Conservation (phyloP, 2,888 invertebrate species). For the Chymomyza fuscimana region DNA sequence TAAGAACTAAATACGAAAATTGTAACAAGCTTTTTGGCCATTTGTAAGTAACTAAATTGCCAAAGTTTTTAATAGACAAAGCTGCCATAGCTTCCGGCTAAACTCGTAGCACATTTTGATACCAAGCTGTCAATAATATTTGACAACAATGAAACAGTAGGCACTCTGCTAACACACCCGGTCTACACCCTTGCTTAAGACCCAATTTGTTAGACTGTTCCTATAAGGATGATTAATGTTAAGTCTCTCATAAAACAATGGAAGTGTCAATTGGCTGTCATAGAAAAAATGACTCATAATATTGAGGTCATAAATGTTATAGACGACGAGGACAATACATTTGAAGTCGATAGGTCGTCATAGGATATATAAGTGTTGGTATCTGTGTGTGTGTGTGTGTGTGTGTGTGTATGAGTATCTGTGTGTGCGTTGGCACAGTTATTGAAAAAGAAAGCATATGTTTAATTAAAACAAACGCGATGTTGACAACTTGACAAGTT, state of each 20-base stretch:
- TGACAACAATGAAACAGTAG: neutral
- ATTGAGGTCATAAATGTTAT: constrained; percentile 38
- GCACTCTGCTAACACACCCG: neutral
- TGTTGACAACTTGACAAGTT: neutral
- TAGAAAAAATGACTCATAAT: constrained; percentile 37
- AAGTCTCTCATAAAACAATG: constrained; percentile 33
- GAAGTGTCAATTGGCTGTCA: constrained; percentile 41
- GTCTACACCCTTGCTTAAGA: neutral
- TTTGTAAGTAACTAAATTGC: constrained; percentile 20
- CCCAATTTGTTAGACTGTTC: neutral
- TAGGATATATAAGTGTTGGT: too few species aligned
- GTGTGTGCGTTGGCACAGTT: neutral
- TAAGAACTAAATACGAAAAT: constrained; percentile 6
- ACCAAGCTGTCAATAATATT: constrained; percentile 25
- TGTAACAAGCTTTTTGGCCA: constrained; percentile 22
- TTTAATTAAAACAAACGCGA: neutral
- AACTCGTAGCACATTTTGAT: neutral
- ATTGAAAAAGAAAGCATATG: neutral
- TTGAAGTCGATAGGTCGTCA: neutral
- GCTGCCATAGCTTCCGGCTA: constrained; percentile 10
- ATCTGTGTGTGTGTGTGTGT: too few species aligned
- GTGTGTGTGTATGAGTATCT: too few species aligned
- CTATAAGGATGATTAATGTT: constrained; percentile 21
- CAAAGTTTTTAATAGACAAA: constrained; percentile 3
- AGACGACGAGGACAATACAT: neutral